These are phyloP conservation scores for Melinopterus prodromus DNA, from an alignment of 2,888 invertebrate species.

Conservation along the genomic window DNA sequence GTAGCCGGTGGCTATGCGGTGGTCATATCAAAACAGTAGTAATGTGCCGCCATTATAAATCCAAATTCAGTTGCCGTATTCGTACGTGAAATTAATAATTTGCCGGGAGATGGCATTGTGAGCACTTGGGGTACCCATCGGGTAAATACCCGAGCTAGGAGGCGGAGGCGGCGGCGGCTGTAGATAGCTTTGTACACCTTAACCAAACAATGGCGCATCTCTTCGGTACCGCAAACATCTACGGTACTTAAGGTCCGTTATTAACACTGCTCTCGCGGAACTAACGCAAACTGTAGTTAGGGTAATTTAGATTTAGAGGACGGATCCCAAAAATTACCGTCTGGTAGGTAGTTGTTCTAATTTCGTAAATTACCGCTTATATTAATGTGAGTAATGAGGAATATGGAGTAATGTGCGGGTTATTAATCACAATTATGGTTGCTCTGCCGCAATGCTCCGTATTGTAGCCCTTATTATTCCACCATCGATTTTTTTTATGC, in stretches of 20 bases:
- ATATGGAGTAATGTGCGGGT: neutral
- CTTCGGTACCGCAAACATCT: neutral
- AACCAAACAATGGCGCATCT: neutral
- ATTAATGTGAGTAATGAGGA: neutral
- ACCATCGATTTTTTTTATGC: too few relatives aligned
- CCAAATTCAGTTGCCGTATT: neutral
- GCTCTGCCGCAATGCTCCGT: too few relatives aligned
- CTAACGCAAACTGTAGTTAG: constrained; percentile 4
- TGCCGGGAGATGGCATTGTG: neutral
- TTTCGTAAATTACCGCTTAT: neutral
- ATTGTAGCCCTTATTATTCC: too few relatives aligned
- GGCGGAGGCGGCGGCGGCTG: neutral
- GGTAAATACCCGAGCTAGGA: neutral
- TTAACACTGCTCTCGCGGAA: neutral
- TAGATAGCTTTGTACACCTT: neutral
- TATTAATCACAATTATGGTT: too few relatives aligned
- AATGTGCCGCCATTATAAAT: neutral
- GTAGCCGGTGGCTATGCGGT: neutral
- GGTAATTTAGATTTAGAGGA: constrained; percentile 4
- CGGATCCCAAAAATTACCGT: neutral
- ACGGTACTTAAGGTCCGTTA: neutral
- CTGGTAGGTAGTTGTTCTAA: neutral
- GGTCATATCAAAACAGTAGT: neutral
- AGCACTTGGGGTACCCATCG: neutral
- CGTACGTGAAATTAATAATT: constrained; percentile 4